phyloP scores from a whole-genome alignment of 1,140 invertebrate genomes.

The Epicauta chinensis region DNA sequence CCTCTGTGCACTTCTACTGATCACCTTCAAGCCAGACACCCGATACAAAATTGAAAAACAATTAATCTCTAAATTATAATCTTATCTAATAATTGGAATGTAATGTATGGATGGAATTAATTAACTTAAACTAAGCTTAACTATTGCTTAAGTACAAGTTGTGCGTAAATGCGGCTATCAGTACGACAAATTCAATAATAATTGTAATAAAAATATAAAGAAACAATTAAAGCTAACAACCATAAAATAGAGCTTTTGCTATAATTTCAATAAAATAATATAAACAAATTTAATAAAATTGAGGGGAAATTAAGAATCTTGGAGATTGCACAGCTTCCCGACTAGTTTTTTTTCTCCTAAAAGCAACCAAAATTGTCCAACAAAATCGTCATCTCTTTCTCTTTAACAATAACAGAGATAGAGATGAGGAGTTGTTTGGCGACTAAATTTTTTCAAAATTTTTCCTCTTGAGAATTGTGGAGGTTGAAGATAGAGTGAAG shows the following conservation, averaged over 20 bases:
- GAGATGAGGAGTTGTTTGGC: too few species aligned
- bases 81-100: constrained; percentile 15
- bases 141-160: neutral
- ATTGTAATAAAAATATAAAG: neutral
- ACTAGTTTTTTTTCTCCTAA: too few species aligned
- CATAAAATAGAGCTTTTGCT: neutral
- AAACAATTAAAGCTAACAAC: constrained; percentile 14
- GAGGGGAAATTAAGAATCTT: neutral
- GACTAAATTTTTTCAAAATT: too few species aligned
- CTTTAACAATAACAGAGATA: too few species aligned
- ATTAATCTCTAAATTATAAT: neutral
- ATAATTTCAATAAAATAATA: neutral
- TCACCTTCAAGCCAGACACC: too few species aligned
- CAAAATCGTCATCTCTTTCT: too few species aligned
- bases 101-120: constrained; percentile 13
- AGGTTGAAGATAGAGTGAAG: neutral
- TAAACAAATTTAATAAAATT: neutral
- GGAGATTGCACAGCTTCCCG: constrained; percentile 14
- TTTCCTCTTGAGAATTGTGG: neutral
- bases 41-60: neutral
- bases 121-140: neutral
- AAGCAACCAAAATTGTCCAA: too few species aligned
- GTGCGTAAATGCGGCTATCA: constrained; percentile 9
- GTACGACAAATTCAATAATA: neutral
- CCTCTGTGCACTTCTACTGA: too few species aligned